Evolutionary conservation across 2,797 vertebrate species (phyloP).

Genomic region (Podarcis siculus): DNA sequence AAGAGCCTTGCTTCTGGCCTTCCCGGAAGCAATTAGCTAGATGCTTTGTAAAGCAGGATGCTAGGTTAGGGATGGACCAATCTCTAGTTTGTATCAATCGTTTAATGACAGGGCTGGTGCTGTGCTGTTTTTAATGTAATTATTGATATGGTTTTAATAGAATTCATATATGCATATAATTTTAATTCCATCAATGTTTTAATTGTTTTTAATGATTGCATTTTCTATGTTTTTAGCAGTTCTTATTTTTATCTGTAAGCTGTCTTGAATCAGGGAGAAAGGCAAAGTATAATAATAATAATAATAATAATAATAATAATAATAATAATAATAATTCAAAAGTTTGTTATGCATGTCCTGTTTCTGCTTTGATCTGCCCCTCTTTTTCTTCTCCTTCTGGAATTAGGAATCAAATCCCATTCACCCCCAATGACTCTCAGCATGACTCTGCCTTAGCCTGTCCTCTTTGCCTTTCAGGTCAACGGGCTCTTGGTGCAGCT

Average conservation of each 20-base stretch:
- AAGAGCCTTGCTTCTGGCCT: not conserved
- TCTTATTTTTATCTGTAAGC: no score
- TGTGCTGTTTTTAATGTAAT: no score
- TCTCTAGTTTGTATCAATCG: not conserved
- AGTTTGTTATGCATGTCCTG: not conserved
- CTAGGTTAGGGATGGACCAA: not conserved
- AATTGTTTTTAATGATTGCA: no score
- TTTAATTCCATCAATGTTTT: no score
- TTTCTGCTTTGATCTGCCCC: not conserved
- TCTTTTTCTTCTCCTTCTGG: not conserved
- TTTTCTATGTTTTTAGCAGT: no score
- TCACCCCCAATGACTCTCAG: not conserved
- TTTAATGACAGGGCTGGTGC: no score
- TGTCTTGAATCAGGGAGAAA: no score
- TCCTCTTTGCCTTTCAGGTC: slow-evolving; percentile 69
- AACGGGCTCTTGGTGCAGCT: slow-evolving; percentile 75
- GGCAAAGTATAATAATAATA: no score
- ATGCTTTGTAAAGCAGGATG: no score
- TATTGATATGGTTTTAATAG: no score
- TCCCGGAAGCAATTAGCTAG: not conserved
- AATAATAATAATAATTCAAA: not conserved
- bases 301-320: no score
- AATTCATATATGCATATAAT: no score
- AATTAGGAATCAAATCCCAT: not conserved
- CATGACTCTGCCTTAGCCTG: not conserved